phyloP scores from a whole-genome alignment of 1,140 invertebrate genomes.

The Triops longicaudatus region DNA sequence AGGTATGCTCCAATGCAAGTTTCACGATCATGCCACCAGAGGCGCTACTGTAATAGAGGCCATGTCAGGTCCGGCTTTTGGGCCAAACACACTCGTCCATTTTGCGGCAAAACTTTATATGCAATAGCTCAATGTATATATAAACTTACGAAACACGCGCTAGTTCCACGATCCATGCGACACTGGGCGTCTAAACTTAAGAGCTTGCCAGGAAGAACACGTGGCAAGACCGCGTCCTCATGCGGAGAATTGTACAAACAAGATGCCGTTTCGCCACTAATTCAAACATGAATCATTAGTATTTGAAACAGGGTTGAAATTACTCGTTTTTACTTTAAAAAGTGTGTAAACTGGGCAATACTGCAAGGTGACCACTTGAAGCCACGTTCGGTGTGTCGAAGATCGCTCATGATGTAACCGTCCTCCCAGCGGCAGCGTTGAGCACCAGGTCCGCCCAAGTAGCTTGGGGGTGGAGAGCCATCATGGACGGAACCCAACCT shows the following conservation, averaged over 20 bases:
- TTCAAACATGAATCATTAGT: slow-evolving; percentile 35
- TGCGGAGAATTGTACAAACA: slow-evolving; percentile 89
- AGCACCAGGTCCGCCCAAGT: slow-evolving; percentile 87
- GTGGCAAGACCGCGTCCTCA: slow-evolving; percentile 77
- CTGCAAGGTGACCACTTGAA: slow-evolving; percentile 91
- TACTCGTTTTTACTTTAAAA: slow-evolving; percentile 67
- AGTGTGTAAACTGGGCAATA: slow-evolving; percentile 90
- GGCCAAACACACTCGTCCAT: no score
- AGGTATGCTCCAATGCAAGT: no score
- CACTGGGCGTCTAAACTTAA: slow-evolving; percentile 85
- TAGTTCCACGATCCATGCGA: slow-evolving; percentile 83
- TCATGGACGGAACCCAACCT: slow-evolving; percentile 90
- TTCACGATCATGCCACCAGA: no score
- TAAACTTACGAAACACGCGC: slow-evolving; percentile 68
- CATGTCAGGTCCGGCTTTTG: no score
- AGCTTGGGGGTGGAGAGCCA: slow-evolving; percentile 85
- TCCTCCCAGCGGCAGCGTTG: slow-evolving; percentile 92
- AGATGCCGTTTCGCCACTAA: slow-evolving; percentile 84
- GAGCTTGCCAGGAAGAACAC: slow-evolving; percentile 80
- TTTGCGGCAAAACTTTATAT: neutral
- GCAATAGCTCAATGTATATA: neutral
- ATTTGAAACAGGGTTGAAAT: slow-evolving; percentile 22
- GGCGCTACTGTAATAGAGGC: no score
- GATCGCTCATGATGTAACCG: slow-evolving; percentile 91
- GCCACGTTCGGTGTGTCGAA: slow-evolving; percentile 85